Evolutionary conservation across 1,140 invertebrate genomes (phyloP), one percentile per base, ranked within the genome.

Genomic region (Cyphomyrmex costatus): DNA sequence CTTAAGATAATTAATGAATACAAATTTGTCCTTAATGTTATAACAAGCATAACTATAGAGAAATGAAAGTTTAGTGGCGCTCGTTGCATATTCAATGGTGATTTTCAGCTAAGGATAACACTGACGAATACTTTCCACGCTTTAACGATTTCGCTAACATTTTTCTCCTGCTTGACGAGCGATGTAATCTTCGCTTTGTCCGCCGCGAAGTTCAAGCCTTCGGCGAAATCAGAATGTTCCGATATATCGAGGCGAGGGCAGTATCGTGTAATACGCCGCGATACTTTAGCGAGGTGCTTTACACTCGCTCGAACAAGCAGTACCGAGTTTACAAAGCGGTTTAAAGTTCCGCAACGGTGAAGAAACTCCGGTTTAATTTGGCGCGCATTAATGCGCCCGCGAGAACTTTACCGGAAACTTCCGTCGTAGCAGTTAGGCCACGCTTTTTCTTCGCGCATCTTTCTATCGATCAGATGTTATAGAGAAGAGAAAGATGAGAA

Each of bases 311-410:
- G 82, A 71, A 63, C 85, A 56, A 68, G 86, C 60, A 77, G 27
- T 49, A 51, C 68, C 58, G 74, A 90, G 82, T 90, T 90, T 88
- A 90, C 88, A 90, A 90, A 90, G 89, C 86, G 89, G 89, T 90
- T 90, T 90, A 90, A 90, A 90, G 83, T 90, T 90, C 51, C 83
- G 71, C 58, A 74, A 63, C 58, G 65, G 56, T 60, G 74, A 88
- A 90, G 89, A 88, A 90, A 85, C 79, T 90, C 83, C 74, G 86
- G 89, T 90, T 90, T 90, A 90, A 90, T 90, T 90, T 88, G 89
- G 89, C 86, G 86, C 88, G 89, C 88, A 90, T 90, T 90, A 90
- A 90, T 90, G 89, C 89, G 88, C 77, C 83, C 63, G 83, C 79
- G 78, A 79, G 80, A 90, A 90, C 88, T 90, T 90, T 12, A 65